phyloP scores from a whole-genome alignment of 2,888 invertebrate genomes.

The Acanthopleura granulata region DNA sequence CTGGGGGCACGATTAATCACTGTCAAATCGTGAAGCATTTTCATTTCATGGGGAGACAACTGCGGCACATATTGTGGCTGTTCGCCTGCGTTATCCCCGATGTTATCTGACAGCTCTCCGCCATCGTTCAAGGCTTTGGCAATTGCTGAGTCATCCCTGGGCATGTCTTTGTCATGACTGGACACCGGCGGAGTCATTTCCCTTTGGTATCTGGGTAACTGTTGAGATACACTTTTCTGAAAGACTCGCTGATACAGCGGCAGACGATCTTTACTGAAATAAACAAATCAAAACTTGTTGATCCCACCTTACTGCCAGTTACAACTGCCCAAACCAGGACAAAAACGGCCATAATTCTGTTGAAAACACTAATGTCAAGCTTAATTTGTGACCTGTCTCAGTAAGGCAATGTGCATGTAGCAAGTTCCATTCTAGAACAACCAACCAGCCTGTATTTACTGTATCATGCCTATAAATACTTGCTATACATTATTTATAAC shows the following conservation, averaged over 20 bases:
- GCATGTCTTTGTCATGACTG: not conserved
- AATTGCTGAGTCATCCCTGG: too few species aligned
- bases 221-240: conserved; percentile 51
- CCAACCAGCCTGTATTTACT: too few species aligned
- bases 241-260: conserved; percentile 65
- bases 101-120: not conserved
- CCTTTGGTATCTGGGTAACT: conserved; percentile 49
- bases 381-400: too few species aligned
- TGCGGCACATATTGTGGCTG: conserved; percentile 5
- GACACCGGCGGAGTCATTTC: not conserved
- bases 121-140: not conserved
- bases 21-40: conserved; percentile 48
- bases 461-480: too few species aligned
- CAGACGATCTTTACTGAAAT: conserved; percentile 60
- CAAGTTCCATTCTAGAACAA: too few species aligned
- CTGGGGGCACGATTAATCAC: conserved; percentile 34
- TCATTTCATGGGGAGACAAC: conserved; percentile 42
- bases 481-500: too few species aligned
- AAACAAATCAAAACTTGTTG: too few species aligned
- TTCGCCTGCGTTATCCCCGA: not conserved
- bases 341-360: too few species aligned
- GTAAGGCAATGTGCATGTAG: too few species aligned
- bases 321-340: too few species aligned
- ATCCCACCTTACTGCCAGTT: too few species aligned
- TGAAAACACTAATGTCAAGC: too few species aligned